These are phyloP conservation scores for Ferrisia virgata DNA, from an alignment of 2,888 invertebrate species.

Conservation along the genomic window DNA sequence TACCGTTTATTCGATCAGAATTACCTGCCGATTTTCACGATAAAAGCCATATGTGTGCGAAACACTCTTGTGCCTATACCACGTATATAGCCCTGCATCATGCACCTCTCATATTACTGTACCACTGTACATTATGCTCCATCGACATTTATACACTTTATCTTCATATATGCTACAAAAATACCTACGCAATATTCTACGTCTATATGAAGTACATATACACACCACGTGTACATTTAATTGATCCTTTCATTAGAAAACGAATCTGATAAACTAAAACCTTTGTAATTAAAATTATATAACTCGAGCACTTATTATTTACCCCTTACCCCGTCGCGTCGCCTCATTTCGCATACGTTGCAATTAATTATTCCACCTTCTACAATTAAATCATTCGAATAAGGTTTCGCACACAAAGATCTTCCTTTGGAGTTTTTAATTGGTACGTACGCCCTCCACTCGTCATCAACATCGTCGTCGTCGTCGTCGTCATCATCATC, in stretches of 20 bases:
- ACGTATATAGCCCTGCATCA: background rate
- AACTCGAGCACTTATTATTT: background rate
- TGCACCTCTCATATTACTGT: too few species aligned
- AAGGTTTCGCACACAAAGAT: conserved; percentile 14
- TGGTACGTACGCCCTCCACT: background rate
- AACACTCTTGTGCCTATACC: too few species aligned
- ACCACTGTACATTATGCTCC: too few species aligned
- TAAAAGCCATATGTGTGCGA: background rate
- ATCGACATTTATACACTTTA: too few species aligned
- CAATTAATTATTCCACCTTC: conserved; percentile 22
- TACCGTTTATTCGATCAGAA: background rate
- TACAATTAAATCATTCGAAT: conserved; percentile 20
- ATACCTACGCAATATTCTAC: too few species aligned
- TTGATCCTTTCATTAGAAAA: background rate
- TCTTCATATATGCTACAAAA: too few species aligned
- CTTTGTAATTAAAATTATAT: conserved; percentile 26
- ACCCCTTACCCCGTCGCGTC: background rate
- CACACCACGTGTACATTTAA: background rate
- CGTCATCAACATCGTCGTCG: background rate
- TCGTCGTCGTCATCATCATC: background rate
- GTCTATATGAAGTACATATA: too few species aligned
- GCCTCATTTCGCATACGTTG: background rate
- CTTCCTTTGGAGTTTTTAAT: conserved; percentile 21
- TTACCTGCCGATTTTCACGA: background rate
- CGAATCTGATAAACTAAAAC: background rate